Base-by-base conservation (phyloP, 2,797 vertebrate species). In the Helicolenus hilgendorfi region DNA sequence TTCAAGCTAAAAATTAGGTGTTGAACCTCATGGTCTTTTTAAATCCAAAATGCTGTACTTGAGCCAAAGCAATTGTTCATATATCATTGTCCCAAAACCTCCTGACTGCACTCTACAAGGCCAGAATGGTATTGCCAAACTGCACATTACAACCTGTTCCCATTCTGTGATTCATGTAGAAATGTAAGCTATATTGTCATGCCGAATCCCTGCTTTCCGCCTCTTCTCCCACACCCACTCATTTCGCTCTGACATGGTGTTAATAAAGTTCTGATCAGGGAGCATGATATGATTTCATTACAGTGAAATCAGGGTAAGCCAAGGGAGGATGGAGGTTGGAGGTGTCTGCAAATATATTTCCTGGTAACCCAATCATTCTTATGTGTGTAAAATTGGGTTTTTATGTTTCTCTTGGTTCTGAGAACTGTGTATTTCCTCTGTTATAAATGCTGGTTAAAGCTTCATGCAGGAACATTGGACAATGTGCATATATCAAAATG, bases 261-360 rank as follows among this genome's bases (percentile, higher is more conserved):
- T 41, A 93, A 90, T 94, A 92, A 92, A 94, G 87, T 85, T 86
- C 76, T 86, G 93, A 96, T 91, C 86, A 86, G 56, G 53, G 87
- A 77, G 53, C 68, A 75, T 83, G 84, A 89, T 90, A 89, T 86
- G 86, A 92, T 91, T 94, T 96, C 77, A 95, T 95, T 94, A 95
- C 59, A 75, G 77, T 55, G 56, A 87, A 77, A 78, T 89, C 82
- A 87, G 62, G 65, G 70, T 22, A 76, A 78, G 75, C 60, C 45
- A 60, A 33, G 78, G 41, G 38, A 87, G 63, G 67, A 78, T 65
- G 83, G 70, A 78, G 78, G 67, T 63, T 72, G 49, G 81, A 77
- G 68, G 84, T 84, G 72, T 90, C 63, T 79, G 74, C 60, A 73
- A 72, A 94, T 85, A 72, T 53, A 69, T 89, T 83, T 84, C 65